A percentile compares a stretch with the other conserved stretches of the same genome.
phyloP scores from a whole-genome alignment of 2,113 vertebrate genomes.

The Camelus dromedarius region DNA sequence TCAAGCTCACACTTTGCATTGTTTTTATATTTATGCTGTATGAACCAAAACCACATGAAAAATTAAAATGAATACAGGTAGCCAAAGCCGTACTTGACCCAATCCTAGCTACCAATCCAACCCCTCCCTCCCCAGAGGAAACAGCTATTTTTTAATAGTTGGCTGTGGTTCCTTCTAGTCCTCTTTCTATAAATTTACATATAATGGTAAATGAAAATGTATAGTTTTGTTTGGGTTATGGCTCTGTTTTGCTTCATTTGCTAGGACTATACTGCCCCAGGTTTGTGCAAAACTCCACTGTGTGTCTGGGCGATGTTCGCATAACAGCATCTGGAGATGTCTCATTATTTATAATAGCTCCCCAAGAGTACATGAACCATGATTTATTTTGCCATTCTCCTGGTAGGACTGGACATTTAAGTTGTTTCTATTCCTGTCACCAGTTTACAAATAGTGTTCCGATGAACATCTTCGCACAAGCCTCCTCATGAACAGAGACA shows the following conservation, averaged over 20 bases:
- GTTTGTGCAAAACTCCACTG: constrained; percentile 5
- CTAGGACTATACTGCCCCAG: no score
- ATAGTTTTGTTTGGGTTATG: neutral
- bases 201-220: neutral
- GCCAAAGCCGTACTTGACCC: neutral
- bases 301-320: neutral
- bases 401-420: neutral
- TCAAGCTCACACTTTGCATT: neutral
- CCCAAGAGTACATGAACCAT: neutral
- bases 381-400: neutral
- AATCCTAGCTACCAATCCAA: neutral
- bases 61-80: neutral
- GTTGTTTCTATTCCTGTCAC: neutral
- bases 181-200: neutral
- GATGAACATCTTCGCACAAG: neutral
- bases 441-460: neutral
- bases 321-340: neutral
- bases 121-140: neutral
- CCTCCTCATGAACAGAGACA: neutral
- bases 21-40: neutral
- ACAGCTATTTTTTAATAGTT: neutral
- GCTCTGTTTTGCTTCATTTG: neutral
- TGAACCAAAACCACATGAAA: neutral
- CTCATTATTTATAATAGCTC: constrained; percentile 13
- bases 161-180: neutral